Base-by-base conservation (phyloP, 2,113 vertebrate genomes). In the Heloderma charlesbogerti region DNA sequence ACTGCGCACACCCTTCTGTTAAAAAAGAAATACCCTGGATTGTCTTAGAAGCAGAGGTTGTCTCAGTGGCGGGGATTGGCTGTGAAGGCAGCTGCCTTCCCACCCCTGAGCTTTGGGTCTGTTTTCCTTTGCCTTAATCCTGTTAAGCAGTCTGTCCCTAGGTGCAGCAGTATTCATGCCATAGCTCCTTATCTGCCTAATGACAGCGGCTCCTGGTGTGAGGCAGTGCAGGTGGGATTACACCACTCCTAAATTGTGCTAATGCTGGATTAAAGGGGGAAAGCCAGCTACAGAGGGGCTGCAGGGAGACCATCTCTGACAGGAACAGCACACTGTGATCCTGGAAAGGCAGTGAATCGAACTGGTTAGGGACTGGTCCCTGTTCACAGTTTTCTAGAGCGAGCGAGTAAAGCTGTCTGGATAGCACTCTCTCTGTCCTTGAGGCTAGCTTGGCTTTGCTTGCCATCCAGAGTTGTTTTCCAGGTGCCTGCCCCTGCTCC, bases 71-170 rank as follows among this genome's bases (percentile, higher is more conserved):
- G 6, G 29, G 22, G 69, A 27, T 78, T 16, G 15, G 29, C 69
- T 77, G 22, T 9, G 48, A 40, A 34, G 31, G 31, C 72, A 54
- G 71, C 45, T 48, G 45, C 25, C 16, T 54, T 79, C 60, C 60
- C 45, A 79, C 74, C 75, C 60, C 34, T 67, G 83, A 78, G 83
- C 75, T 90, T 90, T 78, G 63, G 34, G 34, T 6, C 27, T 20
- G 57, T 79, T 72, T 90, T 71, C 45, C 45, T 78, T 75, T 90
- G 40, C 45, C 16, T 80, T 90, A 90, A 86, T 90, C 84, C 89
- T 67, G 66, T 80, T 90, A 90, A 90, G 84, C 74, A 80, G 27
- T 60, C 74, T 31, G 48, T 71, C 89, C 48, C 63, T 86, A 74
- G 45, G 82, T 54, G 34, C 63, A 79, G 75, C 37, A 8, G 7